Evolutionary conservation across 2,888 invertebrate species (phyloP).

Genomic region (Tinea pellionella): DNA sequence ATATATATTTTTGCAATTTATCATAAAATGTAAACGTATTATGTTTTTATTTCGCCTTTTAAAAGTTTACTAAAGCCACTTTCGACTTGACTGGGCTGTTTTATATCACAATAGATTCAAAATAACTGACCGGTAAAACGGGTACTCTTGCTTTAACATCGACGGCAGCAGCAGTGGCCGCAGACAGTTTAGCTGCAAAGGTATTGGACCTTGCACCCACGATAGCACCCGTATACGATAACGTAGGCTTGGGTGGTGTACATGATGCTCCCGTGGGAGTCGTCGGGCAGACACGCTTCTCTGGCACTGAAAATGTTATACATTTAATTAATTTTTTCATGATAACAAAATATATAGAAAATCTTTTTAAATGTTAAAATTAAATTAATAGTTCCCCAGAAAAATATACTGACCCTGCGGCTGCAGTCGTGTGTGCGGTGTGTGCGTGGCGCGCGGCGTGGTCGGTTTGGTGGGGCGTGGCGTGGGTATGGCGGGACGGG

Average conservation of each 20-base stretch:
- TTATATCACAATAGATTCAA: too few species aligned
- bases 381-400: too few species aligned
- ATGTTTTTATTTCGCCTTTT: too few species aligned
- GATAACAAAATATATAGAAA: too few species aligned
- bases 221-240: slow-evolving; percentile 62
- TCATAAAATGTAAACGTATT: too few species aligned
- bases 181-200: slow-evolving; percentile 78
- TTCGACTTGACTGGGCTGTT: background rate
- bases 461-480: slow-evolving; percentile 24
- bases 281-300: slow-evolving; percentile 47
- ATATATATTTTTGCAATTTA: too few species aligned
- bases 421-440: slow-evolving; percentile 66
- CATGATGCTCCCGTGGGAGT: slow-evolving; percentile 25
- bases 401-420: slow-evolving; percentile 43
- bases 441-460: slow-evolving; percentile 34
- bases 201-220: slow-evolving; percentile 74
- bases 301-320: slow-evolving; percentile 17
- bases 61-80: too few species aligned
- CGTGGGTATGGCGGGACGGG: slow-evolving; percentile 19
- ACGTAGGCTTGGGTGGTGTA: slow-evolving; percentile 37
- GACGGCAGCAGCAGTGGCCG: background rate
- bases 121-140: background rate
- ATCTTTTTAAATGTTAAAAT: too few species aligned
- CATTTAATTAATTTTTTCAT: too few species aligned
- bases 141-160: background rate